Evolutionary conservation across 2,113 vertebrate genomes (phyloP), one percentile per base, ranked within the genome.

Genomic region (Myiopsitta monachus): DNA sequence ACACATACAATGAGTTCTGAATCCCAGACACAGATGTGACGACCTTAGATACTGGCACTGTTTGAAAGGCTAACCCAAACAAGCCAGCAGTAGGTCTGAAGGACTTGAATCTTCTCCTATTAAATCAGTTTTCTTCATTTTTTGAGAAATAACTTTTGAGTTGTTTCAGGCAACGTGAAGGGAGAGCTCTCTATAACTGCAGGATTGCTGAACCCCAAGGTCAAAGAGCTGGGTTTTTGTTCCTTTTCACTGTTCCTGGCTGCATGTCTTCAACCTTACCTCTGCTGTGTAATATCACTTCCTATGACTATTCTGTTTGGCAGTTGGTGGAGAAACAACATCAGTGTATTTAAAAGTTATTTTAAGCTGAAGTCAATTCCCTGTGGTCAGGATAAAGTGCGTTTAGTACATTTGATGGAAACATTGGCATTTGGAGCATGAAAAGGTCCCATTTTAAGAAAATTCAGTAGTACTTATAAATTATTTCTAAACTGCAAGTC

Each of bases 331-430:
- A 90, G 81, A 83, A 63, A 66, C 64, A 94, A 51, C 77, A 76
- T 85, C 78, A 76, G 46, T 2, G 1, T 91, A 77, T 89, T 87
- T 89, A 72, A 73, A 88, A 79, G 94, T 90, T 95, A 95, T 94
- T 96, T 96, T 96, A 87, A 90, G 88, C 83, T 68, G 43, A 69
- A 78, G 84, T 91, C 23, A 91, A 43, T 92, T 95, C 94, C 78
- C 94, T 83, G 46, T 74, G 64, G 87, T 90, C 72, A 61, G 68
- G 54, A 69, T 69, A 68, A 90, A 76, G 38, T 49, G 54, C 59
- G 59, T 92, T 88, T 91, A 55, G 75, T 86, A 61, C 9, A 1
- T 88, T 87, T 95, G 92, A 83, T 79, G 59, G 75, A 80, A 83
- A 83, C 78, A 70, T 7, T 54, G 54, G 47, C 78, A 90, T 77